phyloP scores from a whole-genome alignment of 2,888 invertebrate species.

The Villa cingulata region DNA sequence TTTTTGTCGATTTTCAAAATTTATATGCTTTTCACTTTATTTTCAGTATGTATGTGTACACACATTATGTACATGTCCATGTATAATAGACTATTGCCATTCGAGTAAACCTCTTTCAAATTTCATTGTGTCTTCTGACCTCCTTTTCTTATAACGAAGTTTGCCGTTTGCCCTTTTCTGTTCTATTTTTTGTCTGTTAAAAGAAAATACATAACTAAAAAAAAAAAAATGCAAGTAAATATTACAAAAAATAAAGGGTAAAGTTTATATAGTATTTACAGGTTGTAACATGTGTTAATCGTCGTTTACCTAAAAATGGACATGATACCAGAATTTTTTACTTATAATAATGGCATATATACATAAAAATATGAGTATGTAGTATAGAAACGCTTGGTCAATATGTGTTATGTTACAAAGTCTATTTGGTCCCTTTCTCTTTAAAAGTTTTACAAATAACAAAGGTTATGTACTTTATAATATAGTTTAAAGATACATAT shows the following conservation, averaged over 20 bases:
- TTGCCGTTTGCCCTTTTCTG: background rate
- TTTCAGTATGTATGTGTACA: no score
- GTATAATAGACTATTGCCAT: background rate
- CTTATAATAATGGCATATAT: no score
- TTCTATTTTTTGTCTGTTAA: background rate
- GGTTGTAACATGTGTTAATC: background rate
- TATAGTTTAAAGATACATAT: no score
- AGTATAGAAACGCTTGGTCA: background rate
- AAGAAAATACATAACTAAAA: background rate
- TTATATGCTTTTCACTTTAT: background rate
- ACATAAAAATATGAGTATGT: no score
- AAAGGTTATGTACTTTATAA: no score
- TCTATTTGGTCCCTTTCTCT: background rate
- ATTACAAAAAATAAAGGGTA: background rate
- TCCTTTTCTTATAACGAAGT: no score
- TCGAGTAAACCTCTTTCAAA: background rate
- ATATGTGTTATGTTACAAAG: background rate
- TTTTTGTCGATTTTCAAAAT: background rate
- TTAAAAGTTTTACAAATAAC: no score
- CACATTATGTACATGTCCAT: background rate
- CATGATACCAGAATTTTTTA: no score
- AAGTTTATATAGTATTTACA: background rate
- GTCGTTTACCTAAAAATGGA: background rate
- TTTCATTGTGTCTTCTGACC: background rate
- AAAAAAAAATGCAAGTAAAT: no score